Evolutionary conservation across 2,888 invertebrate species (phyloP).

Genomic region (Arctia plantaginis): DNA sequence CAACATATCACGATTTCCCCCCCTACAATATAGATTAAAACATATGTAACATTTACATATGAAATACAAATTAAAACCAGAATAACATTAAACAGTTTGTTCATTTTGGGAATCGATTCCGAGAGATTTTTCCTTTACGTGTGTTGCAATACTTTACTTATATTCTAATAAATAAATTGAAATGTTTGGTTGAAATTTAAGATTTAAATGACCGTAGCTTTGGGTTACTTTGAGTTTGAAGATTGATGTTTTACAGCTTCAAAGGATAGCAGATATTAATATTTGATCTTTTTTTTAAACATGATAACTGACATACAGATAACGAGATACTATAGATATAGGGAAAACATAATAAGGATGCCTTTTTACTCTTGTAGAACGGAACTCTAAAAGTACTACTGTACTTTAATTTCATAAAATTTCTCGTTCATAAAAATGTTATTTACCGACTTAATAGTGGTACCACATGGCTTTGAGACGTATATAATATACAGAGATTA

Average conservation of each 20-base stretch:
- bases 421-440: neutral
- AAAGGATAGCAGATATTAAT: too few species aligned
- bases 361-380: neutral
- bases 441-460: neutral
- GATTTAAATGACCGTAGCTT: too few species aligned
- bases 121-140: neutral
- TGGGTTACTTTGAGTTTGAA: too few species aligned
- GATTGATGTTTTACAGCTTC: too few species aligned
- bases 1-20: neutral
- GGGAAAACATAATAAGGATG: too few species aligned
- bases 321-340: too few species aligned
- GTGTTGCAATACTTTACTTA: neutral
- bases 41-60: too few species aligned
- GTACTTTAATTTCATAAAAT: neutral
- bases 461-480: neutral
- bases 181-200: too few species aligned
- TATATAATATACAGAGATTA: neutral
- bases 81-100: neutral
- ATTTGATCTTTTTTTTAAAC: too few species aligned
- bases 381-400: neutral
- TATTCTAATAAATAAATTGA: too few species aligned
- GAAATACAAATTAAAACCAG: neutral
- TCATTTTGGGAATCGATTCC: neutral
- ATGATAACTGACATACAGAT: too few species aligned
- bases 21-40: neutral